Evolutionary conservation across 2,888 invertebrate species (phyloP).

Genomic region (Cheilosia soror): DNA sequence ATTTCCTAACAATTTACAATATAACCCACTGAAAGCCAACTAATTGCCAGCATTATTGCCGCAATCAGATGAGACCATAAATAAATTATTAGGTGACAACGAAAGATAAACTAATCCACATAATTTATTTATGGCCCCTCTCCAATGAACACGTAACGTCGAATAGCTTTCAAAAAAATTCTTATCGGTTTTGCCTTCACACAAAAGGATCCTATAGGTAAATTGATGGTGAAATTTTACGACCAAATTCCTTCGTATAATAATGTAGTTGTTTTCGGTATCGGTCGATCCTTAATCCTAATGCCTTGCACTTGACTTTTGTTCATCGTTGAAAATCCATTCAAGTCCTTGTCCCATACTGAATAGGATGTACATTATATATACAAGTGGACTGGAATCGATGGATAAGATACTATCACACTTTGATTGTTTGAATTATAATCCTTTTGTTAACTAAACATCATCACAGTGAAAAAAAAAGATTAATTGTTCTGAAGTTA

Average conservation of each 20-base stretch:
- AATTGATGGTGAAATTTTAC: slow-evolving; percentile 39
- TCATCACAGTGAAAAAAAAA: slow-evolving; percentile 9
- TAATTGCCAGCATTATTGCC: slow-evolving; percentile 10
- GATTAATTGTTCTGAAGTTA: slow-evolving; percentile 43
- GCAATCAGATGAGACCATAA: slow-evolving; percentile 23
- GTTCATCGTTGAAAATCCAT: slow-evolving; percentile 20
- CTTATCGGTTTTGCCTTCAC: slow-evolving; percentile 2
- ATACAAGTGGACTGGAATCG: slow-evolving; percentile 29
- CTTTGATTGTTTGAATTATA: slow-evolving; percentile 37
- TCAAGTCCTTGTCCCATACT: slow-evolving; percentile 13
- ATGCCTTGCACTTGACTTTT: slow-evolving; percentile 56
- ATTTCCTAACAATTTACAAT: background rate
- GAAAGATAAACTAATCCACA: slow-evolving; percentile 35
- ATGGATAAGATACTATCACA: slow-evolving; percentile 36
- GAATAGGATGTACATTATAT: background rate
- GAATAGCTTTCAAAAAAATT: slow-evolving; percentile 13
- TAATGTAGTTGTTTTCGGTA: background rate
- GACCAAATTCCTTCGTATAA: slow-evolving; percentile 1
- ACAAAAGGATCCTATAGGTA: background rate
- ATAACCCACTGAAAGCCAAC: background rate
- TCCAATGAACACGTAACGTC: slow-evolving; percentile 15
- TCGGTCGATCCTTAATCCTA: slow-evolving; percentile 24
- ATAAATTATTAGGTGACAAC: slow-evolving; percentile 49
- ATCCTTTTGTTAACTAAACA: background rate
- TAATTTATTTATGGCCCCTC: slow-evolving; percentile 39